Percentiles rank a stretch among this genome's conserved stretches.
These are phyloP conservation scores for Pseudococcus longispinus DNA, from an alignment of 2,888 invertebrate genomes.

Conservation along the genomic window DNA sequence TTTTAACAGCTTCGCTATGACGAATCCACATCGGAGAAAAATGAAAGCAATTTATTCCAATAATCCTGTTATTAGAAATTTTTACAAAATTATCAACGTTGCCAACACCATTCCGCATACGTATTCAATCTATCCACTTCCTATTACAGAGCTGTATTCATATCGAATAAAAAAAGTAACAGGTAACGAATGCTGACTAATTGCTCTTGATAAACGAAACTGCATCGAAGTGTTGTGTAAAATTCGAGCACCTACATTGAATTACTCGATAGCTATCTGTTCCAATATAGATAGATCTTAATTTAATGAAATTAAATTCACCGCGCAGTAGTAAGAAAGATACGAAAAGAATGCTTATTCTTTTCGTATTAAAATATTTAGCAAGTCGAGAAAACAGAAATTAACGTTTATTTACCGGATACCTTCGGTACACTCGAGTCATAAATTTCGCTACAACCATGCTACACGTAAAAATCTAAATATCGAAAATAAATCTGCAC, in stretches of 20 bases:
- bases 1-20: neutral
- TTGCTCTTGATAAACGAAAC: neutral
- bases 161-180: neutral
- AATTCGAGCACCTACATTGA: neutral
- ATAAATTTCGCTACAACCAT: neutral
- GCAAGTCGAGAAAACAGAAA: conserved; percentile 22
- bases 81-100: neutral
- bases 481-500: conserved; percentile 19
- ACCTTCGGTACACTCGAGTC: neutral
- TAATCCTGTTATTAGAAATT: conserved; percentile 7
- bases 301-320: conserved; percentile 31
- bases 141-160: neutral
- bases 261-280: neutral
- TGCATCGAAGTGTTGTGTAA: neutral
- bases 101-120: neutral
- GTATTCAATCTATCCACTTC: neutral
- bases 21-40: neutral
- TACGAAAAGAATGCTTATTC: neutral
- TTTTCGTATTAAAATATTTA: conserved; percentile 14
- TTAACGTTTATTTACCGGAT: neutral
- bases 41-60: conserved; percentile 26
- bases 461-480: neutral
- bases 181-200: neutral
- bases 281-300: neutral
- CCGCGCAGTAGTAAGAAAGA: neutral